phyloP scores from a whole-genome alignment of 2,888 invertebrate genomes.

The Eumacrocentrus americanus region DNA sequence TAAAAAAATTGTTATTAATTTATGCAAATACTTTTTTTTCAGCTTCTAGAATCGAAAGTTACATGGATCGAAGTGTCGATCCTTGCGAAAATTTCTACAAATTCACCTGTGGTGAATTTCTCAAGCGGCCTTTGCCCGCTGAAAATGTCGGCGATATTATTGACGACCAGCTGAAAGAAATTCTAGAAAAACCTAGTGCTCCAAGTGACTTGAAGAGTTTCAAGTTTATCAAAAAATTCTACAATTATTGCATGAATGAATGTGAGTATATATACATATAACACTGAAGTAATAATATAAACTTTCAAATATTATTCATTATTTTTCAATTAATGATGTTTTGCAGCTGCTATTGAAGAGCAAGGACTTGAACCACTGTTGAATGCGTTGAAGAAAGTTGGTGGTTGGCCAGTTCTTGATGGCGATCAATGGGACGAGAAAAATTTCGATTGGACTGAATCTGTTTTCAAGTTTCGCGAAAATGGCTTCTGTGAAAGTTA shows the following conservation, averaged over 20 bases:
- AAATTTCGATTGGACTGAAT: not conserved
- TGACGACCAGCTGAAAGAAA: not conserved
- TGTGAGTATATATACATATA: not conserved
- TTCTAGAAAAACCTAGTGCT: not conserved
- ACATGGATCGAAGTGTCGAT: not conserved
- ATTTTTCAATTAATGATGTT: not conserved
- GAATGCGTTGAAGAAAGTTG: not conserved
- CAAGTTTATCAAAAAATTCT: not conserved
- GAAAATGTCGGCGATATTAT: not conserved
- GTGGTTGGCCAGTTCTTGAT: not conserved
- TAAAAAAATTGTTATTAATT: too few relatives aligned
- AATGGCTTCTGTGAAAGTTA: not conserved
- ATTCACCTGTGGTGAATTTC: not conserved
- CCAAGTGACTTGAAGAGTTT: not conserved
- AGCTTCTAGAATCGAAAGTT: not conserved
- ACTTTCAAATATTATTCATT: too few relatives aligned
- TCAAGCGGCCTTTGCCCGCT: not conserved
- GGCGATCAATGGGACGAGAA: not conserved
- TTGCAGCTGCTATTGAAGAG: not conserved
- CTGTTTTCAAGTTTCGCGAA: not conserved
- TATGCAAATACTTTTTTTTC: too few relatives aligned
- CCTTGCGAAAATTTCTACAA: not conserved
- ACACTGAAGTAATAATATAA: not conserved
- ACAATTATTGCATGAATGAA: not conserved
- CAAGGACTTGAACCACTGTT: not conserved